Evolutionary conservation across 2,888 invertebrate genomes (phyloP).

Genomic region (Odontothrips loti): DNA sequence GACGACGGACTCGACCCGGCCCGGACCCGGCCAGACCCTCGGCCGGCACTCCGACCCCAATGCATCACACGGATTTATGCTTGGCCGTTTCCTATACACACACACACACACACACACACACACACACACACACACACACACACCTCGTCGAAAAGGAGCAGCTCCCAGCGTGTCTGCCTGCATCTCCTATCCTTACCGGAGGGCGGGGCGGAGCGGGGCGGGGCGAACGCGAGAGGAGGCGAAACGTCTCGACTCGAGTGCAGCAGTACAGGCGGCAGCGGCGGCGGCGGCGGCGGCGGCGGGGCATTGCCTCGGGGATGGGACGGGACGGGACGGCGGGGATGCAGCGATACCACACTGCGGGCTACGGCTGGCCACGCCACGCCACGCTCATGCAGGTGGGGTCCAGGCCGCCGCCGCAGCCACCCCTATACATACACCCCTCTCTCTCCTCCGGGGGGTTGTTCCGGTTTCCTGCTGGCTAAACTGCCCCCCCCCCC

Average conservation of each 20-base stretch:
- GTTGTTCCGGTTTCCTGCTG: conserved; percentile 21
- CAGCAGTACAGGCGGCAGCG: too few relatives aligned
- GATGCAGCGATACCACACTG: too few relatives aligned
- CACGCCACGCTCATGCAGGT: neutral
- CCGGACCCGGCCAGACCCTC: too few relatives aligned
- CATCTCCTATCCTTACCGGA: too few relatives aligned
- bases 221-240: neutral
- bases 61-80: neutral
- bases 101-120: too few relatives aligned
- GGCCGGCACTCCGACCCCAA: neutral
- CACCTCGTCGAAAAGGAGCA: too few relatives aligned
- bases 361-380: neutral
- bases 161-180: too few relatives aligned
- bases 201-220: too few relatives aligned
- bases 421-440: neutral
- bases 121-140: too few relatives aligned
- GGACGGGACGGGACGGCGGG: neutral
- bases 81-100: neutral
- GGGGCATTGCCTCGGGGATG: too few relatives aligned
- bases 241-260: neutral
- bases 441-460: neutral
- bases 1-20: too few relatives aligned
- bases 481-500: neutral
- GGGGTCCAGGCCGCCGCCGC: neutral
- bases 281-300: too few relatives aligned